Base-by-base conservation (phyloP, 2,888 invertebrate species). In the Apamea monoglypha region DNA sequence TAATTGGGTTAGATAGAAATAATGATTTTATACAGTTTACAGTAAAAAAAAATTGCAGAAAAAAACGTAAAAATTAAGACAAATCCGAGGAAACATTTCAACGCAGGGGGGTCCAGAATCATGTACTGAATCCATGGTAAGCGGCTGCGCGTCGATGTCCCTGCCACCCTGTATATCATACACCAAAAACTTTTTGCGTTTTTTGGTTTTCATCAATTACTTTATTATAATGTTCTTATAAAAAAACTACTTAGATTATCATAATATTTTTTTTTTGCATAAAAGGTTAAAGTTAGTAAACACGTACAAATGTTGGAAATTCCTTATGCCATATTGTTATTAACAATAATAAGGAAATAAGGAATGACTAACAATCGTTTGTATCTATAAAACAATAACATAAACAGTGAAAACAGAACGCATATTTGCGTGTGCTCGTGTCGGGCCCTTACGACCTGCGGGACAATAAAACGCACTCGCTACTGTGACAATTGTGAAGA, bases 381-480 rank as follows among this genome's bases (percentile, higher is more conserved):
- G 18, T 18, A 66, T 40, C 4, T n/a, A 36, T 59, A 21, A 50
- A 59, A 59, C 44, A 72, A 69, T 78, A 44, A 61, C 16, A n/a
- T 70, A 68, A 66, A 83, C 32, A 61, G n/a, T 53, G 73, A 47
- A 80, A 80, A 10, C 53, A 59, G 56, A 56, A 53, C 29, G 67
- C 66, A 68, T 74, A 82, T 86, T 83, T 80, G 82, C 75, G 78
- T 82, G 72, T 56, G 72, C 78, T 16, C 16, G 7, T n/a, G 74
- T 61, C 76, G 40, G 12, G 7, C 64, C 90, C 87, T 91, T 87
- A 89, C 74, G 82, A 71, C 76, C 74, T 40, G 76, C 7, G 53
- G 71, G 78, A 82, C 80, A 88, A 88, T 92, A 91, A 92, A 92
- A 92, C 89, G 90, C 92, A 92, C 91, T 85, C 82, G 92, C 86